phyloP scores from a whole-genome alignment of 2,888 invertebrate genomes.

The Eilema caniola region DNA sequence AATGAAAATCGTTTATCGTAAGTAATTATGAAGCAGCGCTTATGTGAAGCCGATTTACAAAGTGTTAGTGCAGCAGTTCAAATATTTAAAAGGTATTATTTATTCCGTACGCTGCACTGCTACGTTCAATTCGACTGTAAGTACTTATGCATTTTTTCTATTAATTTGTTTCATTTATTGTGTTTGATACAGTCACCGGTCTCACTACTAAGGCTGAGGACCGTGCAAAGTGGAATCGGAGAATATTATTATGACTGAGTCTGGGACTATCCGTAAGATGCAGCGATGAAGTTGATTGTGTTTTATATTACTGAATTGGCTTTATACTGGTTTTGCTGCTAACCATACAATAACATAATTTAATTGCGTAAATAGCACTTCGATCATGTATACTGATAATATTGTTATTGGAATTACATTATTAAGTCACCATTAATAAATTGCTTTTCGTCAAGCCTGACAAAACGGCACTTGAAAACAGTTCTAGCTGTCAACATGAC shows the following conservation, averaged over 20 bases:
- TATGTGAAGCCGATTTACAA: neutral
- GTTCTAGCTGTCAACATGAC: slow-evolving; percentile 48
- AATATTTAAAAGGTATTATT: neutral
- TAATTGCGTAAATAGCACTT: slow-evolving; percentile 32
- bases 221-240: no score
- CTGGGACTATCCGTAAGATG: no score
- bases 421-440: slow-evolving; percentile 40
- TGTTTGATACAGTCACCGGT: no score
- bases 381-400: slow-evolving; percentile 39
- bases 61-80: neutral
- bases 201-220: no score
- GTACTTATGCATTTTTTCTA: no score
- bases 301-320: neutral
- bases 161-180: no score
- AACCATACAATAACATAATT: slow-evolving; percentile 19
- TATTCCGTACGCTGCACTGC: no score
- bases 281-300: neutral
- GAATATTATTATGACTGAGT: no score
- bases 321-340: neutral
- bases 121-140: no score
- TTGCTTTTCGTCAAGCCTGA: slow-evolving; percentile 22
- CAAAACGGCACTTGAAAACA: slow-evolving; percentile 24
- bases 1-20: neutral
- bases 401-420: slow-evolving; percentile 41
- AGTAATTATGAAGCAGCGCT: neutral